A percentile compares a stretch with the other conserved stretches of the same genome.
Conservation (phyloP, 1,140 invertebrate genomes). For the Chymomyza costata region DNA sequence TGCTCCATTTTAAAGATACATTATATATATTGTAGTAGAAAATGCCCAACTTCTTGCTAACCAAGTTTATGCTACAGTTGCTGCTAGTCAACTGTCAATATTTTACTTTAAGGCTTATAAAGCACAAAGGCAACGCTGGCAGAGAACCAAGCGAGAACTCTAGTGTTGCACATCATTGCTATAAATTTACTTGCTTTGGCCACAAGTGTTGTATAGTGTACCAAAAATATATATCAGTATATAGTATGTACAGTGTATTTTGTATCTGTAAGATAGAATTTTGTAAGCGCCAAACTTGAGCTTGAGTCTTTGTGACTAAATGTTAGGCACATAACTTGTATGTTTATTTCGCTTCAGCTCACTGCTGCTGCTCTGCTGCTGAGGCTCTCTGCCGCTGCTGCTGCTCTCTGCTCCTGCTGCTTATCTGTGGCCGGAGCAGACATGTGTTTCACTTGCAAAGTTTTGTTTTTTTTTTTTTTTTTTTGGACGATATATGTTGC, state of each 20-base stretch:
- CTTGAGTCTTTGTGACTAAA: background rate
- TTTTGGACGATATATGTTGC: conserved; percentile 6
- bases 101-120: conserved; percentile 1
- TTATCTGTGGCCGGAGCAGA: conserved; percentile 47
- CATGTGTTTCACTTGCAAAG: no score
- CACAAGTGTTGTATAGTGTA: background rate
- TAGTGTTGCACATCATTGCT: conserved; percentile 1
- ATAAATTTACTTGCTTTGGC: background rate
- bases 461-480: conserved; percentile 30
- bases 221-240: no score
- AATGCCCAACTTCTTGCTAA: no score
- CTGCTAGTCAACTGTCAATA: conserved; percentile 3
- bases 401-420: no score
- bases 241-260: background rate
- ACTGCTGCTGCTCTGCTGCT: no score
- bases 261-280: conserved; percentile 2
- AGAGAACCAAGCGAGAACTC: background rate
- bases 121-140: background rate
- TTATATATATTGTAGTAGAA: no score
- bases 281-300: background rate
- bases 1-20: no score
- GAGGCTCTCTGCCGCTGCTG: no score
- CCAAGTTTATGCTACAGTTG: background rate
- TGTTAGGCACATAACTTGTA: no score
- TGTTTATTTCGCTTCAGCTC: no score